Evolutionary conservation across 1,140 invertebrate genomes (phyloP).

Genomic region (Drosophila tristis): DNA sequence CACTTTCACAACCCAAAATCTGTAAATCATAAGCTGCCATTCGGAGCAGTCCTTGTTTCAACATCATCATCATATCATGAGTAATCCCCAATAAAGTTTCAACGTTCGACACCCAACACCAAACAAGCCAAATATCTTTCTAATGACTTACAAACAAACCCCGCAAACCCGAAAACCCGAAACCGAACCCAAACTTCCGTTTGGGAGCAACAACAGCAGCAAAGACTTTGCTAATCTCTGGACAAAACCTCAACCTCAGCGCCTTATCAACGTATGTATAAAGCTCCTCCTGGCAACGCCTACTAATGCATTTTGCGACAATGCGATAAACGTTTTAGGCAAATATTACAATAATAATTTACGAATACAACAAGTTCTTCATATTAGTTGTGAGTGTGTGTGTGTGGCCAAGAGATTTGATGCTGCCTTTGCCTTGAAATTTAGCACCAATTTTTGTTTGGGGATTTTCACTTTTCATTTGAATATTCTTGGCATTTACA

Average conservation of each 20-base stretch:
- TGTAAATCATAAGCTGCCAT: conserved; percentile 37
- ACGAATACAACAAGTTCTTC: conserved; percentile 22
- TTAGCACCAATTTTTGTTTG: conserved; percentile 5
- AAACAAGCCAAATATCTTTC: conserved; percentile 36
- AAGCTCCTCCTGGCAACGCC: neutral
- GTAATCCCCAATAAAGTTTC: conserved; percentile 43
- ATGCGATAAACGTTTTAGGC: conserved; percentile 52
- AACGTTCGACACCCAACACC: conserved; percentile 17
- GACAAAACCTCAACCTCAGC: conserved; percentile 22
- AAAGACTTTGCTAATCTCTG: conserved; percentile 58
- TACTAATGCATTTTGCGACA: conserved; percentile 25
- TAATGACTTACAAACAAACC: conserved; percentile 67
- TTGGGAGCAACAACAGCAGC: conserved; percentile 10
- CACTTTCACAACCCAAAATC: conserved; percentile 15
- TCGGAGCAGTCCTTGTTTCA: neutral
- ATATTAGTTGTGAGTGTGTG: conserved; percentile 28
- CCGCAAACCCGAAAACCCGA: conserved; percentile 18
- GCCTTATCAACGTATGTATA: neutral
- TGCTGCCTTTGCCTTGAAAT: conserved; percentile 9
- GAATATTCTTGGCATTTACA: conserved; percentile 40
- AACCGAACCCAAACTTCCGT: conserved; percentile 25
- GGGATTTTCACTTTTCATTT: conserved; percentile 69
- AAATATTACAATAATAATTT: conserved; percentile 53
- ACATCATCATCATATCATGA: conserved; percentile 10
- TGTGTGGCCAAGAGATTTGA: conserved; percentile 19